Conservation (phyloP, 92 coral and sea anemone species). For the Metridium senile region DNA sequence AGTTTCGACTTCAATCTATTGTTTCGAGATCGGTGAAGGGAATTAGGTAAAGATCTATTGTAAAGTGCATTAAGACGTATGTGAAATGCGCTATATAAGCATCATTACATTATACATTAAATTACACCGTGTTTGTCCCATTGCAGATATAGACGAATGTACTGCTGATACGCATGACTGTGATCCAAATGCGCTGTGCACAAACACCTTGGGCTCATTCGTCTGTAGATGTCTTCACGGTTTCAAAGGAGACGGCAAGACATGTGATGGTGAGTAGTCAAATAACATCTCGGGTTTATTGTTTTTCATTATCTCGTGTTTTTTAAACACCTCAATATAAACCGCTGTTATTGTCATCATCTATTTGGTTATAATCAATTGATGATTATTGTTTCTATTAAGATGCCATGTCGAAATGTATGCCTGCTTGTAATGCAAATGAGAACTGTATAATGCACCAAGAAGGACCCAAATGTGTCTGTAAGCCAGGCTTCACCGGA, state of each 20-base stretch:
- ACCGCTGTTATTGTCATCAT: background rate
- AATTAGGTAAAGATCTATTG: too few species aligned
- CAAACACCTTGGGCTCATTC: constrained; percentile 48
- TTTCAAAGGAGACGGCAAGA: constrained; percentile 18
- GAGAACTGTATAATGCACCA: constrained; percentile 9
- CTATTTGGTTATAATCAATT: background rate
- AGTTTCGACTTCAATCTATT: too few species aligned
- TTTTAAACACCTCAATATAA: too few species aligned
- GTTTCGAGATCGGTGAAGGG: too few species aligned
- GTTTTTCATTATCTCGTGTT: background rate
- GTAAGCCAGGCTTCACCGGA: constrained; percentile 1
- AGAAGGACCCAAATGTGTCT: constrained; percentile 18
- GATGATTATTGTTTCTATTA: background rate
- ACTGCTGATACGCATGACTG: constrained; percentile 23
- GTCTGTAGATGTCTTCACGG: constrained; percentile 28
- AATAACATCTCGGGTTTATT: background rate
- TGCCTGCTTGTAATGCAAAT: constrained; percentile 20
- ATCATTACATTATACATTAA: background rate
- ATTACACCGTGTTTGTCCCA: background rate
- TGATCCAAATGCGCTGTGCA: constrained; percentile 43
- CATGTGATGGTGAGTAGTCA: constrained; percentile 10
- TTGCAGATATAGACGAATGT: constrained; percentile 58
- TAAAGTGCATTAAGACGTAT: too few species aligned
- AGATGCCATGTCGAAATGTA: constrained; percentile 1
- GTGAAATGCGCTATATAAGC: too few species aligned